Evolutionary conservation across 2,113 vertebrate species (phyloP).

Genomic region (Ellobius talpinus): DNA sequence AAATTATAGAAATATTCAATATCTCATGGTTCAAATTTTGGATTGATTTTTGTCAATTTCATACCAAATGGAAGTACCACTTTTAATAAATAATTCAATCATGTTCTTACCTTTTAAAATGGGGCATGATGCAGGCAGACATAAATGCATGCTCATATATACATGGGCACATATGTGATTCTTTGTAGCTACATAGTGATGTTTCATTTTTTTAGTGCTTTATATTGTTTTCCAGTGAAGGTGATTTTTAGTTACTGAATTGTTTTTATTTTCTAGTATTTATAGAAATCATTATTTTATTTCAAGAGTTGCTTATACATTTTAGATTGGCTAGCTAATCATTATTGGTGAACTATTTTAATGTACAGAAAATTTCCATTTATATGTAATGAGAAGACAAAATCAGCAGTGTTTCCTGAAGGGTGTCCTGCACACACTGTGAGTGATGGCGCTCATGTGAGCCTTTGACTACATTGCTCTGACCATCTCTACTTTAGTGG

Average conservation of each 20-base stretch:
- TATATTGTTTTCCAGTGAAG: conserved; percentile 11
- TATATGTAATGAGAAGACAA: not conserved
- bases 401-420: not conserved
- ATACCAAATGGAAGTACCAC: not conserved
- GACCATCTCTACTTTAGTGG: not conserved
- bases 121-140: not conserved
- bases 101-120: not conserved
- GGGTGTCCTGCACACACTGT: not conserved
- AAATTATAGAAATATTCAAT: conserved; percentile 13
- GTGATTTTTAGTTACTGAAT: not conserved
- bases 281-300: conserved; percentile 38
- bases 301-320: not conserved
- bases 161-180: not conserved
- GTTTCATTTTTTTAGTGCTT: not conserved
- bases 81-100: not conserved
- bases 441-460: not conserved
- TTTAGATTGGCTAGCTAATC: conserved; percentile 4
- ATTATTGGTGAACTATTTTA: not conserved
- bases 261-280: conserved; percentile 28
- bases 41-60: conserved; percentile 18
- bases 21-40: not conserved
- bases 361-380: conserved; percentile 2
- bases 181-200: not conserved
- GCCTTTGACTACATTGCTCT: not conserved
- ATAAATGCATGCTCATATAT: not conserved